Evolutionary conservation across 2,113 vertebrate genomes (phyloP).

Genomic region (Tachuris rubrigastra): DNA sequence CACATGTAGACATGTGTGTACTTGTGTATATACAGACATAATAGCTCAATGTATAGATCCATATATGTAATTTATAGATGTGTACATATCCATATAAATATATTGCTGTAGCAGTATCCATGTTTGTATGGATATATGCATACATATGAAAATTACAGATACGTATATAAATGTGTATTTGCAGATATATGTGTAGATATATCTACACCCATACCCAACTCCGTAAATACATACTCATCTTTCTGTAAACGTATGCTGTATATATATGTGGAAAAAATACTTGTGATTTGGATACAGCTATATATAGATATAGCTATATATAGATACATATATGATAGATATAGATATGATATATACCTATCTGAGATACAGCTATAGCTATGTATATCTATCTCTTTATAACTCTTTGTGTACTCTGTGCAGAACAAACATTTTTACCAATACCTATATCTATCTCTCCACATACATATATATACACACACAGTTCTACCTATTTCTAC

Average conservation of each 20-base stretch:
- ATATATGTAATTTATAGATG: background rate
- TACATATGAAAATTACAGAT: background rate
- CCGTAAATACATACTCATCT: background rate
- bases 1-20: accelerated
- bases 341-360: background rate
- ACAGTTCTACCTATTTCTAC: too few species aligned
- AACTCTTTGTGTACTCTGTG: background rate
- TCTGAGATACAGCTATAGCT: background rate
- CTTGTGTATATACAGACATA: background rate
- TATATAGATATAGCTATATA: background rate
- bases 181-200: background rate
- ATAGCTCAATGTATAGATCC: background rate
- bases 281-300: background rate
- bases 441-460: background rate
- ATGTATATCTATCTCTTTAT: background rate
- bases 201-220: background rate
- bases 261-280: background rate
- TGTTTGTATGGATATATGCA: background rate
- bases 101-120: background rate
- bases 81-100: background rate
- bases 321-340: background rate
- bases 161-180: background rate
- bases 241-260: background rate
- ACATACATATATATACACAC: background rate
- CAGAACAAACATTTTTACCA: background rate